phyloP scores from a whole-genome alignment of 2,797 vertebrate genomes.

The Siniperca obscura region DNA sequence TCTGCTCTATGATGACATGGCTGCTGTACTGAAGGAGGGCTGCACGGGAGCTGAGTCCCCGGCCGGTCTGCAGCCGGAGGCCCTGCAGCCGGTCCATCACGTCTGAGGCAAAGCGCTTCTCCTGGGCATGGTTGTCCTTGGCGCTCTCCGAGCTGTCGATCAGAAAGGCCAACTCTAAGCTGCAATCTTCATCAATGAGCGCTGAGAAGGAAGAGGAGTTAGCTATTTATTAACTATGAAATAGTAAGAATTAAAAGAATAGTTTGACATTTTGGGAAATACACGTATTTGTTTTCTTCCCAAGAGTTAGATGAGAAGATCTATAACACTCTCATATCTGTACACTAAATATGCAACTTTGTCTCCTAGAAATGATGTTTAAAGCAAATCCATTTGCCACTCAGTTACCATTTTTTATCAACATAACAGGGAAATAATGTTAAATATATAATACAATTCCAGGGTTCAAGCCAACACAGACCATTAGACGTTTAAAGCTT shows the following conservation, averaged over 20 bases:
- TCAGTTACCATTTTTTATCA: background rate
- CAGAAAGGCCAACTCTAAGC: slow-evolving; percentile 91
- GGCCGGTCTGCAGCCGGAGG: slow-evolving; percentile 84
- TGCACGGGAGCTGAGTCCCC: slow-evolving; percentile 83
- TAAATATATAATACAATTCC: no score
- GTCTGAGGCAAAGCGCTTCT: slow-evolving; percentile 88
- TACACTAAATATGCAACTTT: background rate
- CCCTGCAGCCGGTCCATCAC: slow-evolving; percentile 86
- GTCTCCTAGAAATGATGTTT: background rate
- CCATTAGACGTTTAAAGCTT: no score
- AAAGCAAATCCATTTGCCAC: background rate
- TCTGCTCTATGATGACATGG: slow-evolving; percentile 89
- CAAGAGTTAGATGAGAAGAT: background rate
- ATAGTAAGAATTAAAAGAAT: background rate
- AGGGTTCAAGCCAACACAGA: no score
- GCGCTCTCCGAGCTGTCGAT: slow-evolving; percentile 94
- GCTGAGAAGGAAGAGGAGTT: slow-evolving; percentile 44
- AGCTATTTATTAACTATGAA: background rate
- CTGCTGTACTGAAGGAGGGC: slow-evolving; percentile 95
- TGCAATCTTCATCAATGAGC: slow-evolving; percentile 84
- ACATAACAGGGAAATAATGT: background rate
- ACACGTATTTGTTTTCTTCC: background rate
- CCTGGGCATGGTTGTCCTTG: slow-evolving; percentile 90
- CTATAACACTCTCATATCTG: background rate
- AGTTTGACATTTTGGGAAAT: background rate